Evolutionary conservation across 2,113 vertebrate species (phyloP).

Genomic region (Tapirus terrestris): DNA sequence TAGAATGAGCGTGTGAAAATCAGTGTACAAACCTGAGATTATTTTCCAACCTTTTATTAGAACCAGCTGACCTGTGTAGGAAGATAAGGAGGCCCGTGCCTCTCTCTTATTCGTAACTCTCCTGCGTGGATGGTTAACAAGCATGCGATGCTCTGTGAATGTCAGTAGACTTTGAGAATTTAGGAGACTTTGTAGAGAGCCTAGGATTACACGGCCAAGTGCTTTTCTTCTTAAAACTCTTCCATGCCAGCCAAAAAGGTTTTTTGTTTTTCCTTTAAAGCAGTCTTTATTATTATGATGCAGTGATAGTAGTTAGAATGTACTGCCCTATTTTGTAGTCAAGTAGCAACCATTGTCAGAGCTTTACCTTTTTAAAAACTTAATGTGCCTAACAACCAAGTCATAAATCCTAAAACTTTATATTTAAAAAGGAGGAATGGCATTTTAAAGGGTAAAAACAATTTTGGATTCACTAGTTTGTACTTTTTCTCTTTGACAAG

Average conservation of each 20-base stretch:
- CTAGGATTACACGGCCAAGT: background rate
- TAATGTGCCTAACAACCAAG: slow-evolving; percentile 17
- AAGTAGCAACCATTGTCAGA: background rate
- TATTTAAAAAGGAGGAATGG: background rate
- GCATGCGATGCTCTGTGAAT: background rate
- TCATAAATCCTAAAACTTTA: slow-evolving; percentile 1
- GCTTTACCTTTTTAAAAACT: background rate
- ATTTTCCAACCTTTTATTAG: background rate
- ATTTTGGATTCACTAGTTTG: background rate
- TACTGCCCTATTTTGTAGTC: background rate
- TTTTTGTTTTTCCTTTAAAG: background rate
- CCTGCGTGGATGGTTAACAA: background rate
- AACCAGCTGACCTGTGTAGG: background rate
- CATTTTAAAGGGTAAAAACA: background rate
- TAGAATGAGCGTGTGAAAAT: background rate
- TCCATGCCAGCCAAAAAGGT: background rate
- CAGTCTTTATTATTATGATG: background rate
- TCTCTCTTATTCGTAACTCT: background rate
- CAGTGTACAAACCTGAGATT: background rate
- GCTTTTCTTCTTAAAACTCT: slow-evolving; percentile 26
- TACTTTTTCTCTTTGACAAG: background rate
- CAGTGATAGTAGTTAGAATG: background rate
- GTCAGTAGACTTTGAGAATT: background rate
- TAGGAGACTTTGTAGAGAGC: background rate
- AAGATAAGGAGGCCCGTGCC: background rate